phyloP scores from a whole-genome alignment of 2,888 invertebrate genomes.

The Caenorhabditis zanzibari region DNA sequence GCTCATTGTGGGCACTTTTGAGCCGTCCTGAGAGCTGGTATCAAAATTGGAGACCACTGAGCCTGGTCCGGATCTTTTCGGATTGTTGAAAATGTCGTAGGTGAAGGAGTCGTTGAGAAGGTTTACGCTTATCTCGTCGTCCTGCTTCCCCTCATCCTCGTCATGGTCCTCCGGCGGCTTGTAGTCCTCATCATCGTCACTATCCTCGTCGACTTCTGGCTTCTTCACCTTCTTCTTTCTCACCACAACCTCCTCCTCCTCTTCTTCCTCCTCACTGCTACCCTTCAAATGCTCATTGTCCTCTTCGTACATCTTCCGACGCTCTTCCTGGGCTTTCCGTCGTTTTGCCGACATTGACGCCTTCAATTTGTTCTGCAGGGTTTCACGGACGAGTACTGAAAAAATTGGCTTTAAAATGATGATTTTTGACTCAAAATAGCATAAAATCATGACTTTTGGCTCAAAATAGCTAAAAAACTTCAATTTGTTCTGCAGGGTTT shows the following conservation, averaged over 20 bases:
- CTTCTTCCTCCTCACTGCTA: conserved; percentile 59
- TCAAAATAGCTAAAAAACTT: too few relatives aligned
- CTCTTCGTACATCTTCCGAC: conserved; percentile 60
- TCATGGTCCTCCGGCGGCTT: conserved; percentile 20
- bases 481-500: too few relatives aligned
- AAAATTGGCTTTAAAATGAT: too few relatives aligned
- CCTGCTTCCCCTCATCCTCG: conserved; percentile 33
- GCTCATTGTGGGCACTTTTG: background rate
- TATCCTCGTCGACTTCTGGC: conserved; percentile 10
- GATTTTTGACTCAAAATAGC: too few relatives aligned
- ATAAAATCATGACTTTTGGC: too few relatives aligned
- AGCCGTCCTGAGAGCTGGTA: background rate
- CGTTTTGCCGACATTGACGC: conserved; percentile 50
- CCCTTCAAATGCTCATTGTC: conserved; percentile 67
- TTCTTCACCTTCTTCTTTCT: conserved; percentile 51
- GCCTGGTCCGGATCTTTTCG: conserved; percentile 47
- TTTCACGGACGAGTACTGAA: conserved; percentile 30
- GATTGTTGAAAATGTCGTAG: conserved; percentile 56
- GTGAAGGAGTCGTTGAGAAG: conserved; percentile 61
- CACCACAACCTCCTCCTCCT: conserved; percentile 46
- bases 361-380: conserved; percentile 56
- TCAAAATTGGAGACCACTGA: conserved; percentile 44
- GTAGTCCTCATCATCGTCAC: conserved; percentile 61
- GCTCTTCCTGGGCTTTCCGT: conserved; percentile 60
- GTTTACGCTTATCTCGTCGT: conserved; percentile 64